phyloP scores from a whole-genome alignment of 2,888 invertebrate species.

The Drosophila acutilabella region DNA sequence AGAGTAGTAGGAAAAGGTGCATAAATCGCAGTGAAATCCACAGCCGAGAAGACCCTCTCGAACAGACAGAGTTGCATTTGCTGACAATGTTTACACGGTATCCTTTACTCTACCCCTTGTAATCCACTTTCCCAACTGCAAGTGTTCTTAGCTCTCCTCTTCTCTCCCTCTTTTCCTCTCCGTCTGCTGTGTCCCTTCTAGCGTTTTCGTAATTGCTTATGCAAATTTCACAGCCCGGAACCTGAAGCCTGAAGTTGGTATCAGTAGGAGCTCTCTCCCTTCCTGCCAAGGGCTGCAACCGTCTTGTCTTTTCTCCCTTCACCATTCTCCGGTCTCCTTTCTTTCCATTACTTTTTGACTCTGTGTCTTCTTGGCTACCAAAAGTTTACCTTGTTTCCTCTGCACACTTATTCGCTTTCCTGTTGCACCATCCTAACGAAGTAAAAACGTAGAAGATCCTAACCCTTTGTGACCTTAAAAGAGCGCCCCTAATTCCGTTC shows the following conservation, averaged over 20 bases:
- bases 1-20: not conserved
- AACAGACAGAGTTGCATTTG: slow-evolving; percentile 20
- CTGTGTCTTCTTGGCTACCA: slow-evolving; percentile 37
- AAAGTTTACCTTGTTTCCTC: slow-evolving; percentile 48
- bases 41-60: not conserved
- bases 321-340: not conserved
- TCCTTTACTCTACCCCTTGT: not conserved
- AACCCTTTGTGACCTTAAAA: too few relatives aligned
- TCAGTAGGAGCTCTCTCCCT: not conserved
- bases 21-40: slow-evolving; percentile 14
- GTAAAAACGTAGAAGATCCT: not conserved
- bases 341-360: slow-evolving; percentile 21
- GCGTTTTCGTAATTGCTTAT: slow-evolving; percentile 75
- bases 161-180: not conserved
- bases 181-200: slow-evolving; percentile 6
- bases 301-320: not conserved
- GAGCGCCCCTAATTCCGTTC: too few relatives aligned
- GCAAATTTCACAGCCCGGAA: slow-evolving; percentile 70
- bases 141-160: not conserved
- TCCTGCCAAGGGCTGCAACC: too few relatives aligned
- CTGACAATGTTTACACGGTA: slow-evolving; percentile 41
- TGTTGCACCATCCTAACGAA: not conserved
- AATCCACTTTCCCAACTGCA: not conserved
- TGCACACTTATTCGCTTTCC: slow-evolving; percentile 5
- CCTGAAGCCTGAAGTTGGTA: slow-evolving; percentile 20